A percentile compares a stretch with the other conserved stretches of the same genome.
phyloP scores from a whole-genome alignment of 1,140 invertebrate species.

The Ganaspis sp. region DNA sequence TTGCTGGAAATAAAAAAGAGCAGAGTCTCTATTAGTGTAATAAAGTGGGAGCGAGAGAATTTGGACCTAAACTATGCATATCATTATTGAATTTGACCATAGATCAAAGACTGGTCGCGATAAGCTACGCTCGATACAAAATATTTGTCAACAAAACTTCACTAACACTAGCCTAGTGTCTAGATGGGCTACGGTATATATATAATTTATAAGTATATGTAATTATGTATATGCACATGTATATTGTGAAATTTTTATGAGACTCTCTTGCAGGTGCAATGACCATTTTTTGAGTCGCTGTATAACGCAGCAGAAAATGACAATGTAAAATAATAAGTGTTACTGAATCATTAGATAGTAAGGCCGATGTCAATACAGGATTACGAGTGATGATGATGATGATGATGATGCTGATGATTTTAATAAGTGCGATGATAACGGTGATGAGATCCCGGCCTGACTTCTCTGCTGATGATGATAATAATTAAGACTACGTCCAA shows the following conservation, averaged over 20 bases:
- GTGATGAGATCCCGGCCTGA: slow-evolving; percentile 42
- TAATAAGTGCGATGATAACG: slow-evolving; percentile 41
- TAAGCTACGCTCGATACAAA: slow-evolving; percentile 54
- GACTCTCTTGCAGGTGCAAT: slow-evolving; percentile 12
- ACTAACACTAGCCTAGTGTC: slow-evolving; percentile 47
- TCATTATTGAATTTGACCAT: not conserved
- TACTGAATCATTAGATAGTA: not conserved
- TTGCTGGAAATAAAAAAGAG: slow-evolving; percentile 15
- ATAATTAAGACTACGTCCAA: slow-evolving; percentile 41
- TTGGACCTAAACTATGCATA: not conserved
- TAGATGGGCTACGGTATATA: slow-evolving; percentile 42
- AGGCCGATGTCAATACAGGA: not conserved
- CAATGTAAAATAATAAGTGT: slow-evolving; percentile 17
- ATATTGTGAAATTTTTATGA: not conserved
- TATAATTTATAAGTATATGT: slow-evolving; percentile 19
- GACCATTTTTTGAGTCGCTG: slow-evolving; percentile 14
- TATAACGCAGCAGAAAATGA: slow-evolving; percentile 33
- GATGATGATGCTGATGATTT: not conserved
- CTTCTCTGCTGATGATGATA: slow-evolving; percentile 9
- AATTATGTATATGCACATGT: slow-evolving; percentile 27
- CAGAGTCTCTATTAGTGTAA: no score
- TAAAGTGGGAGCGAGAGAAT: not conserved
- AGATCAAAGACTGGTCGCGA: slow-evolving; percentile 36
- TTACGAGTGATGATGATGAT: slow-evolving; percentile 1
- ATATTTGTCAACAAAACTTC: slow-evolving; percentile 50